These are phyloP conservation scores for Shinisaurus crocodilurus DNA, from an alignment of 2,113 vertebrate species.

Conservation along the genomic window DNA sequence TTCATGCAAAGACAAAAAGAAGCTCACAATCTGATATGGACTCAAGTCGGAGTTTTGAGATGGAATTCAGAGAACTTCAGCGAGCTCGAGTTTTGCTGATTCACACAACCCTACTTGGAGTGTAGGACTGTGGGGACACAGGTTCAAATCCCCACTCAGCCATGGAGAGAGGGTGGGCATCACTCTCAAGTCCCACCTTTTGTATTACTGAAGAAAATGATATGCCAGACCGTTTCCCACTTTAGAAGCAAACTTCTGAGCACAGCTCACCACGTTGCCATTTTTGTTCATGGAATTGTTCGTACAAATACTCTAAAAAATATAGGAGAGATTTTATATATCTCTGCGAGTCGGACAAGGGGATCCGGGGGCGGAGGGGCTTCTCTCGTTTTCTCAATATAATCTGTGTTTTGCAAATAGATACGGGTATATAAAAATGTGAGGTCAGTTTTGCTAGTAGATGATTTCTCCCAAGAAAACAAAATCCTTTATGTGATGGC, in stretches of 20 bases:
- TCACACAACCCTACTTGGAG: no score
- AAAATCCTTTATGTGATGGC: conserved; percentile 41
- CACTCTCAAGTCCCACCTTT: no score
- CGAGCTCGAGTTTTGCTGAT: no score
- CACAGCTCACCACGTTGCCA: neutral
- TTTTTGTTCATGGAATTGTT: neutral
- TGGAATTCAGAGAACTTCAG: no score
- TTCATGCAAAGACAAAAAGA: no score
- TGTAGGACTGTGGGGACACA: no score
- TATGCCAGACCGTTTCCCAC: neutral
- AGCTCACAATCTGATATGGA: no score
- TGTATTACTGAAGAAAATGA: neutral
- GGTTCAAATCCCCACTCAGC: no score
- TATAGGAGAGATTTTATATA: neutral
- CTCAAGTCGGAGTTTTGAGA: no score
- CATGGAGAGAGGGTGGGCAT: no score
- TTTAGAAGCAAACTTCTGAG: neutral
- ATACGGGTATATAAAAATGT: neutral
- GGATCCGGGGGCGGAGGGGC: neutral
- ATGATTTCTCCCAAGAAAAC: conserved; percentile 52
- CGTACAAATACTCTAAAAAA: neutral
- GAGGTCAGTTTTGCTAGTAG: conserved; percentile 33
- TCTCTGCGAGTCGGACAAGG: neutral
- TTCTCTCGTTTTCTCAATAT: neutral
- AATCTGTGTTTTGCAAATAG: neutral